Evolutionary conservation across 2,888 invertebrate genomes (phyloP).

Genomic region (Saturnia pavonia): DNA sequence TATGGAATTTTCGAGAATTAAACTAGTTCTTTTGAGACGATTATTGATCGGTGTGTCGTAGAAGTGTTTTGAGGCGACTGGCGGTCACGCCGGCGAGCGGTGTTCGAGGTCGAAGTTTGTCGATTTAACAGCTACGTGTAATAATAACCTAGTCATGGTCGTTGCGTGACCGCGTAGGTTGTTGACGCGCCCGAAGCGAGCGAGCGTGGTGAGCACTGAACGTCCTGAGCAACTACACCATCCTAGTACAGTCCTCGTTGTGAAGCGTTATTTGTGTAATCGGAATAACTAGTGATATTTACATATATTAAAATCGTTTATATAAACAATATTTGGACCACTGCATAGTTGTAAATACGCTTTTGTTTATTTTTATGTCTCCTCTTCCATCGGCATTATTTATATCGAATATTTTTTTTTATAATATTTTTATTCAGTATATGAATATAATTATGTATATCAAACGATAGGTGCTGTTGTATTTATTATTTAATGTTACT

Average conservation of each 20-base stretch:
- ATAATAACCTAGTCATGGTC: conserved; percentile 51
- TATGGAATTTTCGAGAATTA: neutral
- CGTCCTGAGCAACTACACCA: neutral
- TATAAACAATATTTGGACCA: conserved; percentile 61
- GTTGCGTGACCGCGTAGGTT: neutral
- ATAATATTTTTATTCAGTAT: conserved; percentile 65
- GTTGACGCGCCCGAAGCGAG: neutral
- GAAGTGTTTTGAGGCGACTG: neutral
- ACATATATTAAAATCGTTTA: conserved; percentile 47
- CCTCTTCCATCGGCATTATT: conserved; percentile 58
- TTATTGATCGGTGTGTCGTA: conserved; percentile 3
- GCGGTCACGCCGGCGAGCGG: neutral
- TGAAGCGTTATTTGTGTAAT: conserved; percentile 68
- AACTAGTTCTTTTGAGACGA: neutral
- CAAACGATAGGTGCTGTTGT: conserved; percentile 77
- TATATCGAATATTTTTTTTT: conserved; percentile 63
- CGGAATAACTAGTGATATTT: conserved; percentile 62
- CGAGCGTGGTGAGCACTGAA: no score
- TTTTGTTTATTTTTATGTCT: conserved; percentile 45
- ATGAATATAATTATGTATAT: conserved; percentile 64
- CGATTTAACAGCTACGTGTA: conserved; percentile 4
- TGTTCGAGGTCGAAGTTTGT: neutral
- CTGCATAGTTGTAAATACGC: conserved; percentile 67
- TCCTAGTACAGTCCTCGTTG: conserved; percentile 52
- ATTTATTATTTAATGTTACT: conserved; percentile 72